Conservation (phyloP, 2,797 vertebrate genomes). For the Thamnophis elegans region DNA sequence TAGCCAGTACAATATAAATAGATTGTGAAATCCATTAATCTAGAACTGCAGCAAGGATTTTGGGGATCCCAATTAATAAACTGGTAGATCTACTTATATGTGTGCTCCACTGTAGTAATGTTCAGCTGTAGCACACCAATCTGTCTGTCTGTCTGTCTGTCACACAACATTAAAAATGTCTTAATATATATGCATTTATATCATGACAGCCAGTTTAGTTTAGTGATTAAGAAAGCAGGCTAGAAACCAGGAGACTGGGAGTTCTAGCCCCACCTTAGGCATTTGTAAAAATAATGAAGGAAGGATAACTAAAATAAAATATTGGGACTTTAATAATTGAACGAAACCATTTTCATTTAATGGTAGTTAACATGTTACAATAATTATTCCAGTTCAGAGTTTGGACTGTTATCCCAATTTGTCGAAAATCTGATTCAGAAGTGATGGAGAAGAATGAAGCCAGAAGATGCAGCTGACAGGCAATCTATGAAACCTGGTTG, state of each 20-base stretch:
- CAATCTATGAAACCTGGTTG: background rate
- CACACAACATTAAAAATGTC: slow-evolving; percentile 13
- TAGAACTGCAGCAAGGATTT: background rate
- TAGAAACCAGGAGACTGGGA: background rate
- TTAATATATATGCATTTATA: background rate
- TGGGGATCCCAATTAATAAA: background rate
- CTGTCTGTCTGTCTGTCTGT: background rate
- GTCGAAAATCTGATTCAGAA: background rate
- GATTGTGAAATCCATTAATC: background rate
- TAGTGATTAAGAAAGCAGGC: background rate
- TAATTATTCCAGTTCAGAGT: too few relatives aligned
- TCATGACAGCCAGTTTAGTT: background rate
- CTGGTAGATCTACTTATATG: background rate
- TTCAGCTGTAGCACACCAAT: background rate
- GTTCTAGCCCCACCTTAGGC: background rate
- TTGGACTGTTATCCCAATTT: background rate
- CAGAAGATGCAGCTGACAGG: background rate
- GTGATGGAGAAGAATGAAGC: background rate
- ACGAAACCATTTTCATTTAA: background rate
- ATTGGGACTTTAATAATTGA: background rate
- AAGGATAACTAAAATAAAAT: background rate
- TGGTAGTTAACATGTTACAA: background rate
- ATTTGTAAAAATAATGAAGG: background rate
- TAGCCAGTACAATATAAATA: background rate
- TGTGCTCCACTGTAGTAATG: background rate